Evolutionary conservation across 2,113 vertebrate species (phyloP).

Genomic region (Pseudolaguvia tuberculata): DNA sequence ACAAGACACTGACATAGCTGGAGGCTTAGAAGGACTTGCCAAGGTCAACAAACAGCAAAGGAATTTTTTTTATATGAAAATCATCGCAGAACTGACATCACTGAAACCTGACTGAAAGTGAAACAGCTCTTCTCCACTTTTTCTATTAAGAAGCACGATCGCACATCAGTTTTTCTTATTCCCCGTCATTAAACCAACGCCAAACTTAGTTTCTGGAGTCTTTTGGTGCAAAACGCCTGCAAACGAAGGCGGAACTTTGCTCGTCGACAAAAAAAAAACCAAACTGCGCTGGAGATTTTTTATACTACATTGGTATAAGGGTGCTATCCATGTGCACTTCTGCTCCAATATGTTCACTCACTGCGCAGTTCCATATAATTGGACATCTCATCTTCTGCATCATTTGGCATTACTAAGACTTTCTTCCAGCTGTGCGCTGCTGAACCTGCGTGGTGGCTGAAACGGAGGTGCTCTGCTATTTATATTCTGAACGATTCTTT

Average conservation of each 20-base stretch:
- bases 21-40: conserved; percentile 38
- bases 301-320: neutral
- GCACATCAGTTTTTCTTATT: conserved; percentile 1
- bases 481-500: conserved; percentile 6
- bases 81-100: conserved; percentile 27
- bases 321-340: neutral
- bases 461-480: conserved; percentile 13
- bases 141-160: neutral
- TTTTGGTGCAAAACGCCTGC: conserved; percentile 6
- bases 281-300: neutral
- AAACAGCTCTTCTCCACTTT: conserved; percentile 19
- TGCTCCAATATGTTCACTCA: neutral
- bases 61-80: conserved; percentile 41
- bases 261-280: neutral
- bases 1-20: conserved; percentile 39
- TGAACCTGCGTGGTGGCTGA: neutral
- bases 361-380: no score
- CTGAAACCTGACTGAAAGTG: conserved; percentile 29
- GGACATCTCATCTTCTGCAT: neutral
- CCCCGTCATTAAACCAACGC: neutral
- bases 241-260: conserved; percentile 17
- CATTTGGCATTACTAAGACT: neutral
- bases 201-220: conserved; percentile 8
- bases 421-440: neutral
- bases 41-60: conserved; percentile 44